phyloP scores from a whole-genome alignment of 2,797 vertebrate species.

The Sparus aurata region DNA sequence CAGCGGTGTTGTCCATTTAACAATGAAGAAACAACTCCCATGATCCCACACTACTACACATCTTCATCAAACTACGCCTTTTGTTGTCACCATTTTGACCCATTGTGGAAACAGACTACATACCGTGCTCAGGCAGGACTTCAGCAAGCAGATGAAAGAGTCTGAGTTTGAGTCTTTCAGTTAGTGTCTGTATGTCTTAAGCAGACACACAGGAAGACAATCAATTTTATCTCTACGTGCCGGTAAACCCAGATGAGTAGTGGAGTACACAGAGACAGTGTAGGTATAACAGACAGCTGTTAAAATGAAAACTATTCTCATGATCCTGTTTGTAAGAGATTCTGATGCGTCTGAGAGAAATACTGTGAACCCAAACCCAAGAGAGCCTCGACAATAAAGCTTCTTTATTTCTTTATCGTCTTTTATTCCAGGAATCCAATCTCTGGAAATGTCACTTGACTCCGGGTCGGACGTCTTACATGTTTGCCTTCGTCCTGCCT shows the following conservation, averaged over 20 bases:
- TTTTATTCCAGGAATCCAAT: slow-evolving; percentile 63
- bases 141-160: background rate
- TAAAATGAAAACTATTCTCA: background rate
- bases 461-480: slow-evolving; percentile 40
- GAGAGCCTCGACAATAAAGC: background rate
- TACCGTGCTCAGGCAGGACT: background rate
- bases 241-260: background rate
- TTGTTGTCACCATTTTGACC: too few relatives aligned
- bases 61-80: too few relatives aligned
- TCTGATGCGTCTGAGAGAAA: slow-evolving; percentile 3
- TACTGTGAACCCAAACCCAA: background rate
- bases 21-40: too few relatives aligned
- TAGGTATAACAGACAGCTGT: background rate
- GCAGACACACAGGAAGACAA: background rate
- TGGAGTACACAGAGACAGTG: background rate
- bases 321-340: background rate
- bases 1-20: too few relatives aligned
- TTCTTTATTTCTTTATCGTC: slow-evolving; percentile 36
- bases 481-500: slow-evolving; percentile 55
- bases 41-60: too few relatives aligned
- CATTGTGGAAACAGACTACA: too few relatives aligned
- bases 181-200: too few relatives aligned
- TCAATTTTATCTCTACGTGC: background rate
- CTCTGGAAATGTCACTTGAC: slow-evolving; percentile 65
- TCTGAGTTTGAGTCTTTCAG: background rate